Percentiles rank a stretch among this genome's conserved stretches.
Evolutionary conservation across 2,113 vertebrate genomes (phyloP).

Genomic region (Ardeotis arabs): DNA sequence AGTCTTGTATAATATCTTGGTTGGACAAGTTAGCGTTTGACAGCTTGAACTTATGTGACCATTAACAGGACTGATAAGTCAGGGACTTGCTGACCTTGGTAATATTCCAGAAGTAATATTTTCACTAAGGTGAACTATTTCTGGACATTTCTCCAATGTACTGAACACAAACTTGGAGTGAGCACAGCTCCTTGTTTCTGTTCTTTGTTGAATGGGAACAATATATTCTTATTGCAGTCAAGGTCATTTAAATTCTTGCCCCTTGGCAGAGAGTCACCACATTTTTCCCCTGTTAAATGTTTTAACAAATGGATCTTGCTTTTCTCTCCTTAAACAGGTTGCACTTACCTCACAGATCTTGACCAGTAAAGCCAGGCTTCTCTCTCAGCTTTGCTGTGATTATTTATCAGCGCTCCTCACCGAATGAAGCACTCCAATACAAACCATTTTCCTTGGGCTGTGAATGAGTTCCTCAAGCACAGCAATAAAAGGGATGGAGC

Average conservation of each 20-base stretch:
- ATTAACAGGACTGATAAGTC: constrained; percentile 72
- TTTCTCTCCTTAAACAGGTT: not conserved
- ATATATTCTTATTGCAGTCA: constrained; percentile 17
- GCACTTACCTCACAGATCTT: not conserved
- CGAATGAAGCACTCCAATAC: not conserved
- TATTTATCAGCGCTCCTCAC: not conserved
- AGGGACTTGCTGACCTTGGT: constrained; percentile 73
- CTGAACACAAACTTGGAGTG: constrained; percentile 42
- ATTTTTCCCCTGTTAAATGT: not conserved
- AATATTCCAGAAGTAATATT: constrained; percentile 72
- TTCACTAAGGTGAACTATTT: constrained; percentile 67
- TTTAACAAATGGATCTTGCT: not conserved
- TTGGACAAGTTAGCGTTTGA: constrained; percentile 53
- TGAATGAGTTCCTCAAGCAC: not conserved
- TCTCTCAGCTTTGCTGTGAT: not conserved
- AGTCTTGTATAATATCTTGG: constrained; percentile 47
- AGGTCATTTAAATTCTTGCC: constrained; percentile 23
- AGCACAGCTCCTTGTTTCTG: constrained; percentile 36
- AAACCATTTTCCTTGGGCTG: not conserved
- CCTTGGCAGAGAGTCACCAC: not conserved
- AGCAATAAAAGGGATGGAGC: not conserved
- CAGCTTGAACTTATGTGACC: constrained; percentile 64
- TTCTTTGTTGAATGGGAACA: constrained; percentile 48
- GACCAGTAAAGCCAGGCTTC: not conserved
- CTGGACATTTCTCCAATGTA: constrained; percentile 54